Evolutionary conservation across 2,888 invertebrate species (phyloP).

Genomic region (Stenurella melanura): DNA sequence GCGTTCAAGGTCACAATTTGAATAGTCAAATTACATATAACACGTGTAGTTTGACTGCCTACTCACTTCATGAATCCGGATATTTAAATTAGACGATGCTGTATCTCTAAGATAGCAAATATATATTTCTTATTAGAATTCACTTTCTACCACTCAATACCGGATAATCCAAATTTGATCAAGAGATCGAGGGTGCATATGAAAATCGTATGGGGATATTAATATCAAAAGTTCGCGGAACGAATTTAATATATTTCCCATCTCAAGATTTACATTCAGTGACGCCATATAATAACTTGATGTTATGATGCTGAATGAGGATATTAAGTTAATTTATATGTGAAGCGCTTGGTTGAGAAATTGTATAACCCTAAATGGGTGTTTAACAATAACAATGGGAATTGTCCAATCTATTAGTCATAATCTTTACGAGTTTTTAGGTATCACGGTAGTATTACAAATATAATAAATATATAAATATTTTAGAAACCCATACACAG

Average conservation of each 20-base stretch:
- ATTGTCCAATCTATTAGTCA: neutral
- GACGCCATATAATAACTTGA: neutral
- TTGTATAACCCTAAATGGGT: neutral
- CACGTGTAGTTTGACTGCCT: no score
- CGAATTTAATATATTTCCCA: conserved; percentile 18
- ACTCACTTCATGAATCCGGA: no score
- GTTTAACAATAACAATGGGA: neutral
- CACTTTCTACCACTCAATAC: neutral
- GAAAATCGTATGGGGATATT: conserved; percentile 13
- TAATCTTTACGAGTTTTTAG: no score
- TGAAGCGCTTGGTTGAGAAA: neutral
- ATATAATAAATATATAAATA: no score
- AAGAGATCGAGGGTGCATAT: neutral
- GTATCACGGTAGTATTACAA: no score
- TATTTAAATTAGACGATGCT: no score
- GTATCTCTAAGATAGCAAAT: no score
- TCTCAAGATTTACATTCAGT: neutral
- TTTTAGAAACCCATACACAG: no score
- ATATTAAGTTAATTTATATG: neutral
- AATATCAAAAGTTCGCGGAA: neutral
- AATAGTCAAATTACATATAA: no score
- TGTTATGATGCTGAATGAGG: neutral
- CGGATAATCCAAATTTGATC: conserved; percentile 18
- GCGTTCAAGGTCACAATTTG: no score
- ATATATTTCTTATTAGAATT: neutral